A percentile compares a stretch with the other conserved stretches of the same genome.
Conservation (phyloP, 2,888 invertebrate species). For the Eristalinus sepulchralis region DNA sequence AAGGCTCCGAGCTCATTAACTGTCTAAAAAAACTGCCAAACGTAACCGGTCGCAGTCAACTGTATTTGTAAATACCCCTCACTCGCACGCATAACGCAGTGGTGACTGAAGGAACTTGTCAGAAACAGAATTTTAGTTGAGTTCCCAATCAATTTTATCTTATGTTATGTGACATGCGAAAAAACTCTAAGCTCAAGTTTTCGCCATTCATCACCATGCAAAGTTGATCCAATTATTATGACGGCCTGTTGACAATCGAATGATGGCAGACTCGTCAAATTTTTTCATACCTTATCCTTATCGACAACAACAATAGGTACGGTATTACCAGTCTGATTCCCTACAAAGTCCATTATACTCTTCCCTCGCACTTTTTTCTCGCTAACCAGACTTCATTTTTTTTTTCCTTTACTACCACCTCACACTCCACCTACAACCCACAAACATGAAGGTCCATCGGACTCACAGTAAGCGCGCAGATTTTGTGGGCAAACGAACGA, state of each 20-base stretch:
- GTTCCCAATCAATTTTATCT: too few species aligned
- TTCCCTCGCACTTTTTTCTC: constrained; percentile 28
- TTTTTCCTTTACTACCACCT: constrained; percentile 10
- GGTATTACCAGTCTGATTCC: constrained; percentile 29
- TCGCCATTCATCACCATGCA: not conserved
- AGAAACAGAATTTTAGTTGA: too few species aligned
- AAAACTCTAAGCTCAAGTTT: not conserved
- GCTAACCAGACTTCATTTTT: not conserved
- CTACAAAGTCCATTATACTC: constrained; percentile 27
- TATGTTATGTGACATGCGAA: not conserved
- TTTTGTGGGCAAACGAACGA: constrained; percentile 55
- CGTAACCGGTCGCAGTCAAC: too few species aligned
- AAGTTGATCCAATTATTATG: constrained; percentile 29
- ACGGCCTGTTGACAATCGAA: not conserved
- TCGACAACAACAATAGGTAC: constrained; percentile 27
- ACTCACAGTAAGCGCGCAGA: constrained; percentile 52
- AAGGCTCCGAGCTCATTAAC: too few species aligned
- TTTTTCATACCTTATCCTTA: constrained; percentile 32
- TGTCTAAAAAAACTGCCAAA: too few species aligned
- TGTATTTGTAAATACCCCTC: too few species aligned
- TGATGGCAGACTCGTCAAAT: constrained; percentile 11
- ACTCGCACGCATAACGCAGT: too few species aligned
- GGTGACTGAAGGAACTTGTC: too few species aligned
- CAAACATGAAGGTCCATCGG: constrained; percentile 42
- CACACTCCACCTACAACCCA: not conserved